Conservation (phyloP, 2,113 vertebrate species). For the Gobius niger region DNA sequence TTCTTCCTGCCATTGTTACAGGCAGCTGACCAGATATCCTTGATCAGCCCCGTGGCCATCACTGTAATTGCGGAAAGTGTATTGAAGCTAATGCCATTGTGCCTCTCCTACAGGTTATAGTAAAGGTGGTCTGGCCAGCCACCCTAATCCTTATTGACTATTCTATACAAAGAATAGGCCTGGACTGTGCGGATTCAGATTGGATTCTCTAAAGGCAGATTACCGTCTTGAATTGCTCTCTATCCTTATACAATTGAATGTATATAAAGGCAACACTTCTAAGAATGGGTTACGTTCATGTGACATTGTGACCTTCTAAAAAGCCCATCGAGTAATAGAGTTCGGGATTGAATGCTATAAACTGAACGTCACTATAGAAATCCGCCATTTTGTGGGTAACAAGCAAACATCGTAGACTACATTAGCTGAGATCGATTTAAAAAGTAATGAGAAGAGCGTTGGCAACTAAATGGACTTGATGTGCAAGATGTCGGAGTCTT, state of each 20-base stretch:
- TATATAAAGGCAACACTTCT: neutral
- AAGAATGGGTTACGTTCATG: neutral
- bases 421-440: too few species aligned
- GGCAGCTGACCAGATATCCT: neutral
- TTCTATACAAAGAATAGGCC: neutral
- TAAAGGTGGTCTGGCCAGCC: neutral
- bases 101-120: neutral
- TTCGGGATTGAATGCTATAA: too few species aligned
- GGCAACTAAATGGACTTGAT: too few species aligned
- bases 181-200: neutral
- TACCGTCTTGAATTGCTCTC: neutral
- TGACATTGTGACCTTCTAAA: neutral
- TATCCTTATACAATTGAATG: neutral
- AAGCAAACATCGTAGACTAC: too few species aligned
- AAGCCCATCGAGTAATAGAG: neutral
- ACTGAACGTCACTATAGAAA: too few species aligned
- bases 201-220: neutral
- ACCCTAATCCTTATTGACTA: neutral
- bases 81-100: neutral
- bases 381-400: too few species aligned
- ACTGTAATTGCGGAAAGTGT: neutral
- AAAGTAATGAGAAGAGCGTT: too few species aligned
- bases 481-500: too few species aligned
- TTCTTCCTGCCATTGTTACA: neutral
- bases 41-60: neutral